These are phyloP conservation scores for Rhaphigaster nebulosa DNA, from an alignment of 2,888 invertebrate species.

Conservation along the genomic window DNA sequence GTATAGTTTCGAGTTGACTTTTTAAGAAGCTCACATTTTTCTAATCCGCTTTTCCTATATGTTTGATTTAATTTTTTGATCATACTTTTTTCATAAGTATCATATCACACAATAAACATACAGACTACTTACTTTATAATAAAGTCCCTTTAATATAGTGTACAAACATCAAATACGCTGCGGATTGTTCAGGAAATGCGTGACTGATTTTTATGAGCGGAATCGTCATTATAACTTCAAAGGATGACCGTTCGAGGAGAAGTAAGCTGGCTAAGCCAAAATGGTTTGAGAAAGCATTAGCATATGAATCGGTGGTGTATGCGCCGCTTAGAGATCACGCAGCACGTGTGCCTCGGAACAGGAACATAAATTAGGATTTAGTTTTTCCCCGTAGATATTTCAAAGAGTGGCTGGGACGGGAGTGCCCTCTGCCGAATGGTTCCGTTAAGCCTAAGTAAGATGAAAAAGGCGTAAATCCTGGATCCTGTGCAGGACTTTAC, in stretches of 20 bases:
- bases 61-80: no score
- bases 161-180: no score
- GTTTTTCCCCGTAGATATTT: conserved; percentile 25
- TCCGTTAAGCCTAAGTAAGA: conserved; percentile 39
- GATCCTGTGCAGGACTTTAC: conserved; percentile 1
- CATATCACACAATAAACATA: no score
- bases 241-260: not conserved
- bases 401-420: not conserved
- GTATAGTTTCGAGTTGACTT: no score
- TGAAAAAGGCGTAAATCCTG: conserved; percentile 47
- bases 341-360: not conserved
- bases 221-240: not conserved
- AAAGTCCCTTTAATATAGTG: no score
- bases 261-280: not conserved
- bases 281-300: not conserved
- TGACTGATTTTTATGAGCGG: not conserved
- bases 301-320: not conserved
- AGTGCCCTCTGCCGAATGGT: conserved; percentile 12
- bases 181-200: no score
- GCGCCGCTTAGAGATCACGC: not conserved
- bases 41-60: no score
- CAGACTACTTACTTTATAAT: no score
- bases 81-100: no score
- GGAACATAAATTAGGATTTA: conserved; percentile 9
- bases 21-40: no score